Evolutionary conservation across 2,888 invertebrate species (phyloP), one percentile per base, ranked within the genome.

Genomic region (Habrosyne pyritoides): DNA sequence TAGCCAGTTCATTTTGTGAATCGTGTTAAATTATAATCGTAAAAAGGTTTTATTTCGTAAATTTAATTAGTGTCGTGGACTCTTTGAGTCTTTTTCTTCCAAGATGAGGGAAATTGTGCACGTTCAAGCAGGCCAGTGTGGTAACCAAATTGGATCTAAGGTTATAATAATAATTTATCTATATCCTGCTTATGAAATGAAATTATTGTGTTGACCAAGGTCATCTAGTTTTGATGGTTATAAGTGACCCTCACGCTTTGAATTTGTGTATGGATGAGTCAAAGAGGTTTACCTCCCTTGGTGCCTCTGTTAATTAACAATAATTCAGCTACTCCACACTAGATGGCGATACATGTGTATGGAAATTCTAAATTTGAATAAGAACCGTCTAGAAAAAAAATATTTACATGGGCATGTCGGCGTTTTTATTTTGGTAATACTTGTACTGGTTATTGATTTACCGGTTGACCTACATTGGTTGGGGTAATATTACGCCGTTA

Each of bases 81-180:
- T 50, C 28, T 14, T 26, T 22, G 50, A 50, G 28, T 50, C 18
- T 42, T 42, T 2, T 48, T 28, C 5, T 50, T 51, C 30, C 21
- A 75, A 67, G 90, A 98, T 98, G 98, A 95, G 98, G 89, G 98
- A 98, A 95, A 98, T 98, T 74, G 97, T 98, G 59, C 98, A 98
- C 83, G 95, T 98, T 56, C 98, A 98, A 88, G 96, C 97, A 56
- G 98, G 98, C 53, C 98, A 98, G 86, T 98, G 98, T 84, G 98
- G 98, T 53, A 98, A 98, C 88, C 98, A 98, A 90, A 98, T 98
- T 79, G 98, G 98, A 69, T 97, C 98, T 53, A 98, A 98, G 95
- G 97, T 97, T 89, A 79, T 73, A 67, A 18, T 42, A 0, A 18
- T n/a, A n/a, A n/a, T n/a, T n/a, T n/a, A 8, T 42, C 42, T 42